Base-by-base conservation (phyloP, 1,140 invertebrate species). In the Drosophila burlai region DNA sequence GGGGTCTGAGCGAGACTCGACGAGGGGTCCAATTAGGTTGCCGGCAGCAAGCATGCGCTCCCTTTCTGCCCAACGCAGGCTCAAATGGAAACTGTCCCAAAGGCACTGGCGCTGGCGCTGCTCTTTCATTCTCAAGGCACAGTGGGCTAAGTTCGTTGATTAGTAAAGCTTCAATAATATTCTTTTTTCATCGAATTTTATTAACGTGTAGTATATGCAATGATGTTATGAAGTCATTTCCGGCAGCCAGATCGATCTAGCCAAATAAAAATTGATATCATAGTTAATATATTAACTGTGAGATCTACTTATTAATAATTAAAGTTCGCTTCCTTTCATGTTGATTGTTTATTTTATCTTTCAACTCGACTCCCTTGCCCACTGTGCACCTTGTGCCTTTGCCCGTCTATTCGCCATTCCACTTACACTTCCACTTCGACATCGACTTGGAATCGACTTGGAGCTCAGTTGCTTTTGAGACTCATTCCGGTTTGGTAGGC, bases 401-500 rank as follows among this genome's bases (percentile, higher is more conserved):
- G 36, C 34, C 54, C 36, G 75, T 55, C 43, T 59, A 58, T 42
- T 40, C 36, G 38, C 65, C 62, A 57, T 60, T 58, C 63, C 74
- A 49, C 54, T 55, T 69, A 47, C 36, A 63, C 62, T 60, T 62
- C 63, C 61, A 50, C 52, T 54, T 68, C 52, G 29, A 62, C 62
- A 66, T 63, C 61, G 43, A 72, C 62, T 81, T 45, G 67, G 46
- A 31, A 52, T 34, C 49, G 49, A 67, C 62, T 68, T 55, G 47
- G 29, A 47, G 76, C 63, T 76, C 71, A 76, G 78, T 81, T 54
- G 55, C 63, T 57, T 60, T 68, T 67, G 64, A 69, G 65, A 76
- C 50, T 91, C 86, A 92, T 83, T 92, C 91, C 91, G 91, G 91
- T 92, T 92, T 91, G 91, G 68, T 72, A 86, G 76, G 74, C 77